Evolutionary conservation across 1,140 invertebrate species (phyloP), one percentile per base, ranked within the genome.

Genomic region (Alviniconcha marisindica): DNA sequence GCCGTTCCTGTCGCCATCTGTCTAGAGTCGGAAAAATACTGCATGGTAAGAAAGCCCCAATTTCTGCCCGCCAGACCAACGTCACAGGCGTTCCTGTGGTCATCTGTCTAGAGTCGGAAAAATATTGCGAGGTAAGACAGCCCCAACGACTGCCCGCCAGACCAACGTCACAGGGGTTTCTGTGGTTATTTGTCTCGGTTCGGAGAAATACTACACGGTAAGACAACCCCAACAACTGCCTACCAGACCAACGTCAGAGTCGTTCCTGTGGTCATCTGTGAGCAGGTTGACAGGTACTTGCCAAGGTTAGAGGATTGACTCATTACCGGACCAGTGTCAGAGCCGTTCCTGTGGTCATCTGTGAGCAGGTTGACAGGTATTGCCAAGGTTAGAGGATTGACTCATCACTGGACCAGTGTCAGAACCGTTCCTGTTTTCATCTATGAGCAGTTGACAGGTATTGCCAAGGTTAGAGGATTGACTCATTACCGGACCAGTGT

Each of bases 381-480:
- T 80, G 78, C n/a, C 78, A 80, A 15, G 78, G 78, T 80, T 0
- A 80, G 56, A 5, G 18, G 44, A n/a, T n/a, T n/a, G n/a, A n/a
- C n/a, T n/a, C n/a, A n/a, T n/a, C n/a, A n/a, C n/a, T n/a, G n/a
- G n/a, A n/a, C n/a, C n/a, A n/a, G n/a, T n/a, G n/a, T n/a, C n/a
- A n/a, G n/a, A n/a, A n/a, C n/a, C n/a, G n/a, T n/a, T n/a, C n/a
- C n/a, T n/a, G n/a, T n/a, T n/a, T n/a, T n/a, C n/a, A n/a, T n/a
- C n/a, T n/a, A n/a, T n/a, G n/a, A n/a, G n/a, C n/a, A n/a, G n/a
- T n/a, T n/a, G n/a, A n/a, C n/a, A n/a, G n/a, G n/a, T n/a, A n/a
- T n/a, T n/a, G n/a, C n/a, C n/a, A n/a, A n/a, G n/a, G n/a, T n/a
- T n/a, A n/a, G n/a, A n/a, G n/a, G n/a, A n/a, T n/a, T n/a, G n/a